phyloP scores from a whole-genome alignment of 1,140 invertebrate species.

The Asbolus verrucosus region DNA sequence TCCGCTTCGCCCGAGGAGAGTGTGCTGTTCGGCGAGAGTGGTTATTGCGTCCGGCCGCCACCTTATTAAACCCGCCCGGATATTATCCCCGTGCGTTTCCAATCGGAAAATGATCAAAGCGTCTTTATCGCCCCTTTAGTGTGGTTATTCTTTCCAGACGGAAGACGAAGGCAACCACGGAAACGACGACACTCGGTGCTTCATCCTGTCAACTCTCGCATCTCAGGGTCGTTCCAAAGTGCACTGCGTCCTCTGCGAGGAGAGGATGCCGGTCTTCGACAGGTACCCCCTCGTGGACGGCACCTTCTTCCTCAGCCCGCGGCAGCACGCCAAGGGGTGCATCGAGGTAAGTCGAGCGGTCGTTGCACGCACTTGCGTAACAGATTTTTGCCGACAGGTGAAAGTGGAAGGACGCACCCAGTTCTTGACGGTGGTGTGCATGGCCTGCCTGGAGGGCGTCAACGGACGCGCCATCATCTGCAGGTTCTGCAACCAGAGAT shows the following conservation, averaged over 20 bases:
- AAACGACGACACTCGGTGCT: conserved; percentile 95
- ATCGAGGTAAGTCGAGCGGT: conserved; percentile 75
- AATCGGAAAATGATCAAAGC: conserved; percentile 42
- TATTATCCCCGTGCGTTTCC: conserved; percentile 39
- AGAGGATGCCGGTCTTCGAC: conserved; percentile 92
- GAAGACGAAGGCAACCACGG: conserved; percentile 97
- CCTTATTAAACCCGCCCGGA: conserved; percentile 51
- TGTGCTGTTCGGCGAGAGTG: conserved; percentile 46
- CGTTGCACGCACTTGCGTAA: conserved; percentile 1
- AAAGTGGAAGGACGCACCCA: conserved; percentile 89
- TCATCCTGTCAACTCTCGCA: conserved; percentile 91
- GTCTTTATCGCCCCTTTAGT: background rate
- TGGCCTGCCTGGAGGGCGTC: conserved; percentile 89
- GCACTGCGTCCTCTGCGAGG: conserved; percentile 89
- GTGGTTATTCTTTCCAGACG: conserved; percentile 74
- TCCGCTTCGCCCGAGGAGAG: conserved; percentile 46
- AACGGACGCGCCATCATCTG: conserved; percentile 80
- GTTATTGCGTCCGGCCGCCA: conserved; percentile 54
- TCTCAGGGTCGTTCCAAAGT: conserved; percentile 86
- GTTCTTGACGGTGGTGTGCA: conserved; percentile 93
- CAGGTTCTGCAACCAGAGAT: conserved; percentile 84
- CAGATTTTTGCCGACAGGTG: conserved; percentile 71
- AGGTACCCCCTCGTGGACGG: conserved; percentile 97
- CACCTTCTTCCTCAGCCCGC: conserved; percentile 95
- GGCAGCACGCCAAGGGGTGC: conserved; percentile 85